Evolutionary conservation across 2,888 invertebrate genomes (phyloP).

Genomic region (Microctonus aethiopoides): DNA sequence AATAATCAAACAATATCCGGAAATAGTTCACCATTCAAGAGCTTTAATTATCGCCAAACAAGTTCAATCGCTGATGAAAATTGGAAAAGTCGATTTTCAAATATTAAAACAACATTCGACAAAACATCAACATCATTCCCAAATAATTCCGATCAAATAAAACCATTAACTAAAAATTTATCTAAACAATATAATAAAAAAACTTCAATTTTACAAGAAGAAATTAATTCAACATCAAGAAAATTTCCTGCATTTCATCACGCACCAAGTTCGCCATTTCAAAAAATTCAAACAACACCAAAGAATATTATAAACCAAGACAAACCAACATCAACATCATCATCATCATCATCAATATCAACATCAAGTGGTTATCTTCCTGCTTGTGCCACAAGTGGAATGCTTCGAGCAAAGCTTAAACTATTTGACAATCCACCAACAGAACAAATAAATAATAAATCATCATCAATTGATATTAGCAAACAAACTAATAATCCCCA

Average conservation of each 20-base stretch:
- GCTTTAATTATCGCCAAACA: slow-evolving; percentile 52
- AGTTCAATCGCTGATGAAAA: slow-evolving; percentile 68
- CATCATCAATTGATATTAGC: neutral
- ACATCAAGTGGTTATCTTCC: slow-evolving; percentile 41
- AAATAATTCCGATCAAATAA: neutral
- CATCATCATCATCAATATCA: too few relatives aligned
- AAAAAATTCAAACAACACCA: slow-evolving; percentile 52
- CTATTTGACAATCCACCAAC: slow-evolving; percentile 52
- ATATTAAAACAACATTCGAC: slow-evolving; percentile 86
- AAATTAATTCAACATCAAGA: slow-evolving; percentile 17
- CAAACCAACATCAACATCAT: too few relatives aligned
- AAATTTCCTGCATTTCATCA: slow-evolving; percentile 54
- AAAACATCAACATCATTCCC: slow-evolving; percentile 54
- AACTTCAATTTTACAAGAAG: too few relatives aligned
- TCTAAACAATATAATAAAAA: slow-evolving; percentile 21
- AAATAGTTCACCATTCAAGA: slow-evolving; percentile 51
- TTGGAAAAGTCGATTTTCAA: slow-evolving; percentile 86
- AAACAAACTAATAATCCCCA: too few relatives aligned
- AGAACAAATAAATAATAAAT: neutral
- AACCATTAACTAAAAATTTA: too few relatives aligned
- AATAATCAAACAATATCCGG: slow-evolving; percentile 7
- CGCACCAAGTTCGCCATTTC: slow-evolving; percentile 61
- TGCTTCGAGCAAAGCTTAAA: slow-evolving; percentile 53
- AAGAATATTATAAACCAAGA: slow-evolving; percentile 30
- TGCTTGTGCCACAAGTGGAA: slow-evolving; percentile 38